A percentile compares a stretch with the other conserved stretches of the same genome.
phyloP scores from a whole-genome alignment of 2,113 vertebrate genomes.

The Seriola aureovittata region DNA sequence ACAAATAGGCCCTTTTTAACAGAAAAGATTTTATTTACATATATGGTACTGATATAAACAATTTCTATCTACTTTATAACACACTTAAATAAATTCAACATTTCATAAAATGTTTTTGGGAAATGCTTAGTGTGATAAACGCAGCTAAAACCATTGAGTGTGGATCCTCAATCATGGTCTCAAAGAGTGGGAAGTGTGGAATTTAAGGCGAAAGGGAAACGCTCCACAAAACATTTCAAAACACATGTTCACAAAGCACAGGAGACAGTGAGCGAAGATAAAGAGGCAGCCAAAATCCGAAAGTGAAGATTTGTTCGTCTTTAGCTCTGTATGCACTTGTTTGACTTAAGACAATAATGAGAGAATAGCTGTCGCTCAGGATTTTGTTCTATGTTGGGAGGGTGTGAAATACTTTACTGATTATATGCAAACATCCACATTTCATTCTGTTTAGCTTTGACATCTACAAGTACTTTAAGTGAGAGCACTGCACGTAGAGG shows the following conservation, averaged over 20 bases:
- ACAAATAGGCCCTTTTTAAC: no score
- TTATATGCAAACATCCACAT: not conserved
- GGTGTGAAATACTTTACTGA: conserved; percentile 9
- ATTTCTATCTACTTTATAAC: not conserved
- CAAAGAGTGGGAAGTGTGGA: conserved; percentile 17
- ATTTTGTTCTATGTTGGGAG: conserved; percentile 2
- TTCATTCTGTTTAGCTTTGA: not conserved
- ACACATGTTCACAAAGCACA: conserved; percentile 26
- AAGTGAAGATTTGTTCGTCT: not conserved
- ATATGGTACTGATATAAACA: not conserved
- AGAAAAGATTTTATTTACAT: no score
- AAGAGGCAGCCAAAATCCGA: not conserved
- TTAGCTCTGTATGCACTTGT: not conserved
- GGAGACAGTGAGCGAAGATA: not conserved
- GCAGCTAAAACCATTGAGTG: conserved; percentile 3
- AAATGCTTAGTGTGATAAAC: not conserved
- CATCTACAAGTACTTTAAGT: not conserved
- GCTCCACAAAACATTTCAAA: conserved; percentile 26
- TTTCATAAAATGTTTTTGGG: no score
- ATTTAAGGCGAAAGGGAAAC: conserved; percentile 11
- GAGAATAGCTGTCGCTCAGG: not conserved
- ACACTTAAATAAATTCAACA: not conserved
- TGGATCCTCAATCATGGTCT: conserved; percentile 21
- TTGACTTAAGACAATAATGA: not conserved
- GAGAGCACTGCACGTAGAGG: not conserved